Evolutionary conservation across 2,113 vertebrate genomes (phyloP), one percentile per base, ranked within the genome.

Genomic region (Glaucidium brasilianum): DNA sequence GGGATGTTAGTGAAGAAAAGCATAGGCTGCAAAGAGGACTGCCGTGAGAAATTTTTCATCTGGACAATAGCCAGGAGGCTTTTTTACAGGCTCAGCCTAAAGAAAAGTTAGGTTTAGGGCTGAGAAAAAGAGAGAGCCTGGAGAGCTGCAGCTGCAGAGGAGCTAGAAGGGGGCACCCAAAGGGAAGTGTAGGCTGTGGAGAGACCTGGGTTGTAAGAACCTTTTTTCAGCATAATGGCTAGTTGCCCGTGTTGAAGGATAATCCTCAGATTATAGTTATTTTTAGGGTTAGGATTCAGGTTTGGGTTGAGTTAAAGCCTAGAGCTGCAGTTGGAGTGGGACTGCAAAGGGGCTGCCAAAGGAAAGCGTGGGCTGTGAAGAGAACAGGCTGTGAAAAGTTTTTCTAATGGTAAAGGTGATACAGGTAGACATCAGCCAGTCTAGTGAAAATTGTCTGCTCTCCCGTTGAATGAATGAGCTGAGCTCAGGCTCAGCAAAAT

Each of bases 241-340:
- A 41, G 50, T 71, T 88, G 83, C 79, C 69, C 9, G 1, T 66
- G 66, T 74, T 39, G 30, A 85, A 90, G 82, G 66, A 90, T 95
- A 95, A 94, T 95, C 91, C 88, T 47, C 47, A 78, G 93, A 67
- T 85, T 92, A 93, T 43, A 37, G 82, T 72, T 95, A 94, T 94
- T 94, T 90, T 96, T 94, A 95, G 85, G 43, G 16, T 67, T 78
- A 59, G 41, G 45, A 63, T 90, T 88, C 85, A 94, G 81, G 64
- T 96, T 93, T 87, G 74, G 74, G 34, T 63, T 35, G 52, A 88
- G 47, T 34, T 30, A 87, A 84, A 96, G 60, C 50, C 49, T 37
- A 34, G 55, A 87, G 59, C 55, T 85, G 60, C 47, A 55, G 34
- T 2, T 90, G 34, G 49, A 77, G 26, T 47, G 45, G 49, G 34